Conservation (phyloP, 2,888 invertebrate species). For the Ophion ellenae region DNA sequence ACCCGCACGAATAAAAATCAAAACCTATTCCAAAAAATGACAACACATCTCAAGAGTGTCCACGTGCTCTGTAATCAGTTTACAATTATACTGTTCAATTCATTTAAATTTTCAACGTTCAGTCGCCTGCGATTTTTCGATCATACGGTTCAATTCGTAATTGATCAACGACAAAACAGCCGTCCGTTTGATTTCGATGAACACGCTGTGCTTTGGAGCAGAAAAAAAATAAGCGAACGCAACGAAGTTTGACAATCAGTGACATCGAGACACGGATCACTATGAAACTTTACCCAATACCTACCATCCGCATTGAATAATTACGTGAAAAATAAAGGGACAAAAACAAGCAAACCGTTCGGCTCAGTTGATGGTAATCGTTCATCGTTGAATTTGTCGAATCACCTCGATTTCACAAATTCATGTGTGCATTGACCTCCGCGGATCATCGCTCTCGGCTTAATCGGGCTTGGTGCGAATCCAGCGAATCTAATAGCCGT, state of each 20-base stretch:
- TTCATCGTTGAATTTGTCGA: background rate
- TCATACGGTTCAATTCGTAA: background rate
- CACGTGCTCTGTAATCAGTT: no score
- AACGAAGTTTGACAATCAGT: background rate
- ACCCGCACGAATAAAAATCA: no score
- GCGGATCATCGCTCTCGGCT: constrained; percentile 26
- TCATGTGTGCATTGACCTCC: constrained; percentile 11
- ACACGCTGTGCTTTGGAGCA: background rate
- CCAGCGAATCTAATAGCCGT: constrained; percentile 51
- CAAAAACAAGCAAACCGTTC: background rate
- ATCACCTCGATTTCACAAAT: constrained; percentile 6
- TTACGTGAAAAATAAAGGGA: background rate
- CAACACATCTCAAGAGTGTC: no score
- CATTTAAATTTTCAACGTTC: background rate
- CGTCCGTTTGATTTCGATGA: background rate
- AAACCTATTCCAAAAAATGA: no score
- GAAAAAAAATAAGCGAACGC: background rate
- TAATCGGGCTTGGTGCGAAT: constrained; percentile 38
- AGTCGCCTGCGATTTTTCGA: background rate
- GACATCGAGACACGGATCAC: background rate
- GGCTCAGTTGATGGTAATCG: background rate
- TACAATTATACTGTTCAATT: no score
- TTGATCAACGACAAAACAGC: background rate
- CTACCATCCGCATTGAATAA: background rate
- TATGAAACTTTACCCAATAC: background rate